Conservation (phyloP, 1,140 invertebrate genomes). For the Hypsibius dujardini region DNA sequence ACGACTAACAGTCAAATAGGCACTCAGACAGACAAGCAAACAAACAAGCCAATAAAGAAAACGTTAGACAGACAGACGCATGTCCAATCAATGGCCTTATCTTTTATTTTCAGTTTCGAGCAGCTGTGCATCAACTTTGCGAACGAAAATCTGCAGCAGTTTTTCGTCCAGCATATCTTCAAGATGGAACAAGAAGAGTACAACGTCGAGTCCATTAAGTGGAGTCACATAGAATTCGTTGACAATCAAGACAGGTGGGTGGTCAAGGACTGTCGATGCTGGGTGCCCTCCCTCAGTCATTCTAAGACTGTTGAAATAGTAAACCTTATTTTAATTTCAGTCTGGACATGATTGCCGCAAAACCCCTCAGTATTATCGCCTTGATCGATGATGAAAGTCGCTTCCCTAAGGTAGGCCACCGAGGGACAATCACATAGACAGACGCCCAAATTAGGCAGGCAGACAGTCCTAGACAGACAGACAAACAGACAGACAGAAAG, state of each 20-base stretch:
- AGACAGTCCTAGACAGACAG: conserved; percentile 57
- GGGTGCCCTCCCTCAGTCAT: too few species aligned
- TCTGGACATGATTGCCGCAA: conserved; percentile 85
- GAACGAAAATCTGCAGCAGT: conserved; percentile 97
- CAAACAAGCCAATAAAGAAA: too few species aligned
- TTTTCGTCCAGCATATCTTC: conserved; percentile 96
- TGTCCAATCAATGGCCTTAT: too few species aligned
- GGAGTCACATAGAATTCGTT: conserved; percentile 96
- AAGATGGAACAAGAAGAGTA: conserved; percentile 98
- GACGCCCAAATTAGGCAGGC: too few species aligned
- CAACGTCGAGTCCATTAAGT: conserved; percentile 89
- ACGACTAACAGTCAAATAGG: too few species aligned
- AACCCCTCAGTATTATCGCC: conserved; percentile 93
- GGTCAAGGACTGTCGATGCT: too few species aligned
- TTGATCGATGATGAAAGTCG: conserved; percentile 96
- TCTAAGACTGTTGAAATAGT: too few species aligned
- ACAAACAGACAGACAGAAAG: background rate
- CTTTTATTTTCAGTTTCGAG: conserved; percentile 58
- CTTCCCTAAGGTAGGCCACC: conserved; percentile 63
- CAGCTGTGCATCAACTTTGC: conserved; percentile 99
- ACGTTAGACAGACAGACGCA: too few species aligned
- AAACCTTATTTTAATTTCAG: too few species aligned
- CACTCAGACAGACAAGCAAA: too few species aligned
- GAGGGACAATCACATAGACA: too few species aligned
- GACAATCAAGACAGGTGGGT: conserved; percentile 98